These are phyloP conservation scores for Clarias macrocephalus DNA, from an alignment of 2,113 vertebrate genomes.

Conservation along the genomic window DNA sequence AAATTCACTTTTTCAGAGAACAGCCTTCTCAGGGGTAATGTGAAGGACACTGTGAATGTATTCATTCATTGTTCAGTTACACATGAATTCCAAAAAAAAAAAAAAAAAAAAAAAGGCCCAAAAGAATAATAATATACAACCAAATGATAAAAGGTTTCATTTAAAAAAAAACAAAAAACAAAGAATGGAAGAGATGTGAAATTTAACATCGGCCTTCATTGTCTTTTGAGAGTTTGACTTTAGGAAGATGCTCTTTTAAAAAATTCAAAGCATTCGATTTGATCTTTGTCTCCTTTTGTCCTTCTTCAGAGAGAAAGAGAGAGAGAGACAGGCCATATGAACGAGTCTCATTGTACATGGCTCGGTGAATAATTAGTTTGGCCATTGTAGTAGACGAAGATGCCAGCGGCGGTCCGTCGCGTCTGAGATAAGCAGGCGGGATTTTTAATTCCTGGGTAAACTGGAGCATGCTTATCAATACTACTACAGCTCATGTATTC, in stretches of 20 bases:
- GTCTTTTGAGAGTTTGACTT: neutral
- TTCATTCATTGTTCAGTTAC: neutral
- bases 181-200: neutral
- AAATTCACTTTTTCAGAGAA: neutral
- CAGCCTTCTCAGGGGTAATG: neutral
- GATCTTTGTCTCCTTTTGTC: constrained; percentile 13
- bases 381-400: constrained; percentile 12
- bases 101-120: neutral
- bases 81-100: neutral
- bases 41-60: neutral
- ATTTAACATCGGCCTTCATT: constrained; percentile 8
- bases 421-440: constrained; percentile 2
- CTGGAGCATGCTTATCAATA: constrained; percentile 1
- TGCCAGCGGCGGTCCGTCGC: neutral
- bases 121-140: neutral
- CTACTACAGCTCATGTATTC: constrained; percentile 1
- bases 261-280: constrained; percentile 29
- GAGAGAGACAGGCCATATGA: constrained; percentile 15
- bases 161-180: neutral
- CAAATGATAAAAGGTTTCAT: neutral
- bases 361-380: constrained; percentile 37
- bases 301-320: neutral
- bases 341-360: neutral
- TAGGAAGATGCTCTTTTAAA: constrained; percentile 7
- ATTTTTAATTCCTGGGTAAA: constrained; percentile 26